Evolutionary conservation across 2,797 vertebrate species (phyloP).

Genomic region (Bucorvus abyssinicus): DNA sequence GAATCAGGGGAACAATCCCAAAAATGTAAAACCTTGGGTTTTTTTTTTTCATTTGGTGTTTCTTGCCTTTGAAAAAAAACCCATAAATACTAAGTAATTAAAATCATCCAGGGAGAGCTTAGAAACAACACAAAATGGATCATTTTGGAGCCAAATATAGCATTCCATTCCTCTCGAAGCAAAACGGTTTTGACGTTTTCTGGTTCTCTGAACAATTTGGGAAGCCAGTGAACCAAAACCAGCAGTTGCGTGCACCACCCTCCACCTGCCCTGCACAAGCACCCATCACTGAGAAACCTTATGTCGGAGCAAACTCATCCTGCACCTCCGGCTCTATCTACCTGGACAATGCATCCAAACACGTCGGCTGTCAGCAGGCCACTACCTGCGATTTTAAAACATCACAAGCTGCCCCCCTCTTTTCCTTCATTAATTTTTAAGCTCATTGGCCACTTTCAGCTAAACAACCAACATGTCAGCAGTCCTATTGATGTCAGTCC

Average conservation of each 20-base stretch:
- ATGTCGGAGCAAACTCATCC: not conserved
- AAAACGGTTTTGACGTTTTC: constrained; percentile 18
- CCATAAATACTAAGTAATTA: not conserved
- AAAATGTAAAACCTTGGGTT: not conserved
- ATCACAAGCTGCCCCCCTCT: rapidly evolving
- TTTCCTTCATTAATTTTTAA: not conserved
- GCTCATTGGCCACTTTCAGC: not conserved
- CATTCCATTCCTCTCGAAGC: not conserved
- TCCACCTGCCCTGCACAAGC: not conserved
- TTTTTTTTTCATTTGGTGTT: not conserved
- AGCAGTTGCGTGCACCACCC: not conserved
- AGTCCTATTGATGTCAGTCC: rapidly evolving
- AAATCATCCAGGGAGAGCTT: not conserved
- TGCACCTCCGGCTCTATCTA: not conserved
- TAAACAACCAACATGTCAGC: not conserved
- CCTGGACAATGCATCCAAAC: not conserved
- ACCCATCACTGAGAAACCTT: not conserved
- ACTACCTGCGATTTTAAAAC: not conserved
- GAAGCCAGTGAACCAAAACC: constrained; percentile 5
- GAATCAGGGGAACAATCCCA: not conserved
- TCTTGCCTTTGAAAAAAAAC: not conserved
- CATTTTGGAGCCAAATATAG: not conserved
- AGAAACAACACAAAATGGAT: not conserved
- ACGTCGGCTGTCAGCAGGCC: not conserved
- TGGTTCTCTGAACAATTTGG: constrained; percentile 9